phyloP scores from a whole-genome alignment of 2,888 invertebrate species.

The Eupithecia exiguata region DNA sequence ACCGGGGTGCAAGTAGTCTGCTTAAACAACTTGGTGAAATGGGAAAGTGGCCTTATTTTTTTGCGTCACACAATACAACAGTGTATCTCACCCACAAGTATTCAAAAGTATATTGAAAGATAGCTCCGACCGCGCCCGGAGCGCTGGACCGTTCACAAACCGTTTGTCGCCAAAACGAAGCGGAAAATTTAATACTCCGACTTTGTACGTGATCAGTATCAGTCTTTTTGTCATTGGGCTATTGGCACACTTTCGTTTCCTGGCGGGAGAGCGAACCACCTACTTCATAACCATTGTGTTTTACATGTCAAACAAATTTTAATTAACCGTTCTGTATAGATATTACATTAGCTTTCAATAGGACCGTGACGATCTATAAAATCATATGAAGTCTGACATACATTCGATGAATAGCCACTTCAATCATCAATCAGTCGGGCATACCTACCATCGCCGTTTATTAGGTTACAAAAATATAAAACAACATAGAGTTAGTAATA shows the following conservation, averaged over 20 bases:
- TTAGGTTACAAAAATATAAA: conserved; percentile 49
- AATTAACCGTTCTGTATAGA: conserved; percentile 60
- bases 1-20: conserved; percentile 7
- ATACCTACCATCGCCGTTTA: conserved; percentile 42
- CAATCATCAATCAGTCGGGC: conserved; percentile 54
- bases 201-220: conserved; percentile 76
- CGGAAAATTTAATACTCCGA: conserved; percentile 78
- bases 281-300: conserved; percentile 53
- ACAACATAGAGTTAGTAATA: conserved; percentile 43
- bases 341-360: conserved; percentile 49
- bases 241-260: conserved; percentile 74
- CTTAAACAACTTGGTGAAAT: conserved; percentile 20
- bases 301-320: conserved; percentile 58
- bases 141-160: conserved; percentile 66
- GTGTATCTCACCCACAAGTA: conserved; percentile 35
- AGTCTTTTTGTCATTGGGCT: conserved; percentile 67
- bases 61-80: conserved; percentile 29
- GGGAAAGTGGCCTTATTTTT: conserved; percentile 36
- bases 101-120: conserved; percentile 35
- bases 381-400: conserved; percentile 51
- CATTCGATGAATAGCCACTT: conserved; percentile 50
- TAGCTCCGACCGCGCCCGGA: conserved; percentile 39
- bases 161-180: conserved; percentile 77
- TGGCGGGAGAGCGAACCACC: conserved; percentile 55
- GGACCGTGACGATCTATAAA: conserved; percentile 50